phyloP scores from a whole-genome alignment of 2,888 invertebrate genomes.

The Piscicola geometra region DNA sequence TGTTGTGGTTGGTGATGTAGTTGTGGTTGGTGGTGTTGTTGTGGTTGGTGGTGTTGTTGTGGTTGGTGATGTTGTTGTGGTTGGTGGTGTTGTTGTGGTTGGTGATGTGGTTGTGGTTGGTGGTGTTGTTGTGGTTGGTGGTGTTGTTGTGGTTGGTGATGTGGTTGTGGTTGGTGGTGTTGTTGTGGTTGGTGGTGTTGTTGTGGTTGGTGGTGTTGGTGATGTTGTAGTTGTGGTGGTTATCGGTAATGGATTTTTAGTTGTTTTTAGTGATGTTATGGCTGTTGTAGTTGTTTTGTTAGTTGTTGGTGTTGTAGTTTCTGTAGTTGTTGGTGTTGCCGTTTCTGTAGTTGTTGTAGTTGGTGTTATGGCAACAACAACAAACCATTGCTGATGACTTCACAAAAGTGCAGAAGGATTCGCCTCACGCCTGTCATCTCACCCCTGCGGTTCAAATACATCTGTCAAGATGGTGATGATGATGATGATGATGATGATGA shows the following conservation, averaged over 20 bases:
- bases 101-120: background rate
- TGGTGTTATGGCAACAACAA: background rate
- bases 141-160: background rate
- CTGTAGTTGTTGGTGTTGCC: background rate
- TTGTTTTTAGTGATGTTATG: background rate
- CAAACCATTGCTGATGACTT: slow-evolving; percentile 12
- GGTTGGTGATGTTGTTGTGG: background rate
- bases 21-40: background rate
- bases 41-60: background rate
- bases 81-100: too few relatives aligned
- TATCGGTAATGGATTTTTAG: background rate
- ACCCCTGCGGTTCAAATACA: background rate
- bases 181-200: background rate
- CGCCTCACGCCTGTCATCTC: background rate
- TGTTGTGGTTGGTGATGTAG: background rate
- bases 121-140: background rate
- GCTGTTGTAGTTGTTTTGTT: background rate
- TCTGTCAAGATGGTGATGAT: background rate
- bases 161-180: background rate
- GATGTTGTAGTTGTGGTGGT: background rate
- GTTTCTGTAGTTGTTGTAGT: background rate
- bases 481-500: background rate
- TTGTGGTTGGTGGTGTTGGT: background rate
- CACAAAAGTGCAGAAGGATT: background rate
- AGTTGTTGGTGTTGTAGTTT: background rate